Evolutionary conservation across 2,888 invertebrate genomes (phyloP), one percentile per base, ranked within the genome.

Genomic region (Trichopoda pennipes): DNA sequence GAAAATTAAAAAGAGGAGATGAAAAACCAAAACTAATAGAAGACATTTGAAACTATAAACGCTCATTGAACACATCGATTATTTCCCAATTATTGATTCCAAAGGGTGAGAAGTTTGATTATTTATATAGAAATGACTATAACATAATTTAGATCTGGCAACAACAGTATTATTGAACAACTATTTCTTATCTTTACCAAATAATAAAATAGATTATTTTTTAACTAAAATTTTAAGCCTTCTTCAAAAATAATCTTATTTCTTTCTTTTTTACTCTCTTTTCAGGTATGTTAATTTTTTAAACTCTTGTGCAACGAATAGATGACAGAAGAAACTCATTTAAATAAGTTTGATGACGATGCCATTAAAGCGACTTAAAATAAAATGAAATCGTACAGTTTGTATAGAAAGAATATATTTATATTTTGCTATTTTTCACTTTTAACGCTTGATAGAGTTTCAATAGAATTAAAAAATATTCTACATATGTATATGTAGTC

Each of bases 391-490:
- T 38, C 3, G 7, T 38, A 38, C 69, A 66, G 69, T 69, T 70
- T 70, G 42, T 17, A 49, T 38, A 56, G 16, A 55, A 63, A 38
- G 10, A 6, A 51, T 44, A 10, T 32, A 19, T 60, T 60, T 47
- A 19, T 47, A 55, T 7, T 53, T 12, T 60, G 2, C 19, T 32
- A 7, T 42, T 32, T 28, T 32, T 58, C n/a, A 38, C 1, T 35
- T 35, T 51, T 69, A 17, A 68, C 73, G 87, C 89, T 86, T 88
- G 86, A 87, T 86, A 86, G 87, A 86, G 87, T 88, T 88, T 89
- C 87, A 88, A 88, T 88, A 86, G 87, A 87, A 88, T 87, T 87
- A 87, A 85, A 85, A 76, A 72, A 85, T n/a, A 44, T 44, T n/a
- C 6, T 44, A 1, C 14, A 42, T 14, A 84, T 83, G 75, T 58